These are phyloP conservation scores for Rhyacophila evoluta DNA, from an alignment of 2,888 invertebrate genomes.

Conservation along the genomic window DNA sequence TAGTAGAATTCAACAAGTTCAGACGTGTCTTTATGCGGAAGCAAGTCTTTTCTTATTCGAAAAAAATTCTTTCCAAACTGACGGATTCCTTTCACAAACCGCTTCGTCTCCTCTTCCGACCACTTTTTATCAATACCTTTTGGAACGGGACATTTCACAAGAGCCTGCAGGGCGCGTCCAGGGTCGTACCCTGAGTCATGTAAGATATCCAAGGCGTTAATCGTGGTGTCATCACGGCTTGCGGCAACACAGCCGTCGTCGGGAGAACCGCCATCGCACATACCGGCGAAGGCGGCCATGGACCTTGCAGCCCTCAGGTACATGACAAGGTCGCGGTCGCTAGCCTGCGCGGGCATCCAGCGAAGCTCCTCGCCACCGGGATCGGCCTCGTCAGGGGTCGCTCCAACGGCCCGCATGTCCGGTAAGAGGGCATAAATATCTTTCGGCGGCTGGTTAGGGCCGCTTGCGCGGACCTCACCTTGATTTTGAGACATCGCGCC, in stretches of 20 bases:
- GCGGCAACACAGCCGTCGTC: conserved; percentile 98
- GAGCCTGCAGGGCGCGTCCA: conserved; percentile 93
- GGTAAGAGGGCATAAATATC: conserved; percentile 70
- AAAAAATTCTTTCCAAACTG: conserved; percentile 99
- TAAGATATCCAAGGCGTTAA: conserved; percentile 95
- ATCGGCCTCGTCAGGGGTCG: conserved; percentile 65
- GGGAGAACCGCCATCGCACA: conserved; percentile 98
- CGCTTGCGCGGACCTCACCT: conserved; percentile 69
- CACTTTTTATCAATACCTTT: conserved; percentile 98
- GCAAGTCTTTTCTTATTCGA: conserved; percentile 94
- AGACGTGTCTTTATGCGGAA: conserved; percentile 97
- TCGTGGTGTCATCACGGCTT: conserved; percentile 96
- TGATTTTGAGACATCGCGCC: conserved; percentile 70
- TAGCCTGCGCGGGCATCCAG: conserved; percentile 94
- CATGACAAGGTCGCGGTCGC: conserved; percentile 97
- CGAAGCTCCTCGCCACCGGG: conserved; percentile 85
- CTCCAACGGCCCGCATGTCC: conserved; percentile 70
- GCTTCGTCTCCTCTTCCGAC: conserved; percentile 98
- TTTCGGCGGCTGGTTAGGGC: conserved; percentile 68
- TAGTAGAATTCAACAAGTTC: conserved; percentile 99
- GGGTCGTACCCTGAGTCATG: conserved; percentile 98
- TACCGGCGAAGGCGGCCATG: conserved; percentile 98
- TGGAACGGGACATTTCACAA: conserved; percentile 97
- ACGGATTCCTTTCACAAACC: conserved; percentile 97
- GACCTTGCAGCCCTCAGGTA: conserved; percentile 96